Conservation (phyloP, 1,140 invertebrate genomes). For the Pseudomyrmex flavicornis region DNA sequence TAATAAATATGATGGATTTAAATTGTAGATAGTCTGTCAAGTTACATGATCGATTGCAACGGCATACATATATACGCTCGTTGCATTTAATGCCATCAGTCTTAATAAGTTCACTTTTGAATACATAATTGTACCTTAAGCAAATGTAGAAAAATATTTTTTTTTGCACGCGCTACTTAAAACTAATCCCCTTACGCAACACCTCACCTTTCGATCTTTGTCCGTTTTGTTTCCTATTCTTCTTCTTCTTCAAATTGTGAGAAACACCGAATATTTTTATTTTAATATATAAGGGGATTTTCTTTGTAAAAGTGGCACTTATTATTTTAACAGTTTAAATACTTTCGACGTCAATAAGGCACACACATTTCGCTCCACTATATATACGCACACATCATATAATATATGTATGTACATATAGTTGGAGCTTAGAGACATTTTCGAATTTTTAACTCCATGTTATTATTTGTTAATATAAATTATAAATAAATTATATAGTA, state of each 20-base stretch:
- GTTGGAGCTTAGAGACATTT: too few species aligned
- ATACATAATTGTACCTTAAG: conserved; percentile 5
- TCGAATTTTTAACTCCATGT: too few species aligned
- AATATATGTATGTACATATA: too few species aligned
- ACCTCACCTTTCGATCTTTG: neutral
- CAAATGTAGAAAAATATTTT: conserved; percentile 54
- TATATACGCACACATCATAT: too few species aligned
- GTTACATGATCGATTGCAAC: conserved; percentile 24
- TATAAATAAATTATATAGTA: too few species aligned
- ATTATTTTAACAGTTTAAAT: conserved; percentile 48
- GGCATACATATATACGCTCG: neutral
- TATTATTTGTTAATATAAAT: too few species aligned
- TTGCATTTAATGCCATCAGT: conserved; percentile 61
- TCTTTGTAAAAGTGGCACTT: conserved; percentile 50
- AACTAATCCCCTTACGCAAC: conserved; percentile 22
- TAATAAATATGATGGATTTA: conserved; percentile 42
- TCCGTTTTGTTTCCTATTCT: conserved; percentile 4
- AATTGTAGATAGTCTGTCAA: conserved; percentile 43
- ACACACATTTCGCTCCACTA: conserved; percentile 14
- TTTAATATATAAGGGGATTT: neutral
- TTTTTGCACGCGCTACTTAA: conserved; percentile 19
- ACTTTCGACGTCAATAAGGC: conserved; percentile 60
- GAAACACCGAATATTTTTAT: neutral
- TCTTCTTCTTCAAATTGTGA: neutral
- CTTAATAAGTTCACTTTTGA: conserved; percentile 58